Base-by-base conservation (phyloP, 2,888 invertebrate species). In the Heliconius charithonia region DNA sequence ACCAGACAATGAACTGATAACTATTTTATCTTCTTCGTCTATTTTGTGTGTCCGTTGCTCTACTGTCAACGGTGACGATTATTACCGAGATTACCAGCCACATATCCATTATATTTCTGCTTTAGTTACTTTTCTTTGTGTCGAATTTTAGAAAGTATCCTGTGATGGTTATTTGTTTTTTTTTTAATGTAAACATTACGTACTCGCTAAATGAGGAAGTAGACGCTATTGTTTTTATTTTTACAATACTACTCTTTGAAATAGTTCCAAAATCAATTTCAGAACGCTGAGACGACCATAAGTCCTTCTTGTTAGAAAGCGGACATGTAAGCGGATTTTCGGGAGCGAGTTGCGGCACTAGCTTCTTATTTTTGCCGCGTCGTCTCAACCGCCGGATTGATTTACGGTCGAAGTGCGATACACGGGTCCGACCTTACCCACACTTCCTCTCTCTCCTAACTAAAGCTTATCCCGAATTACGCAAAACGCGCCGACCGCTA, bases 351-450 rank as follows among this genome's bases (percentile, higher is more conserved):
- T 85, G 80, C 76, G 81, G 82, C 76, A 79, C 78, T 84, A 88
- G 89, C 88, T 90, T 89, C 88, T 91, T 91, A 91, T 91, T 92
- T 92, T 90, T 90, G 89, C 90, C 88, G 89, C 89, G 89, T 90
- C 88, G 91, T 88, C 88, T 90, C 89, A 91, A 89, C 90, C 86
- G 87, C 85, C 86, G 89, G 92, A 93, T 92, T 94, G 94, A 94
- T 94, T 93, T 93, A 94, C 91, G 91, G 89, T 87, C 89, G 89
- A 90, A 92, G 91, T 91, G 92, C 89, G 90, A 89, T 87, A 87
- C 86, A 87, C 87, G 84, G 87, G 87, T 89, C 82, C 85, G 79
- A 79, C 83, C 84, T 82, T 81, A 83, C 79, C 89, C 45, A 45
- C 45, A 19, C 45, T 45, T 45, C 45, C 51, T 90, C 91, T 92